These are phyloP conservation scores for Hipposideros larvatus DNA, from an alignment of 2,797 vertebrate genomes.

Conservation along the genomic window DNA sequence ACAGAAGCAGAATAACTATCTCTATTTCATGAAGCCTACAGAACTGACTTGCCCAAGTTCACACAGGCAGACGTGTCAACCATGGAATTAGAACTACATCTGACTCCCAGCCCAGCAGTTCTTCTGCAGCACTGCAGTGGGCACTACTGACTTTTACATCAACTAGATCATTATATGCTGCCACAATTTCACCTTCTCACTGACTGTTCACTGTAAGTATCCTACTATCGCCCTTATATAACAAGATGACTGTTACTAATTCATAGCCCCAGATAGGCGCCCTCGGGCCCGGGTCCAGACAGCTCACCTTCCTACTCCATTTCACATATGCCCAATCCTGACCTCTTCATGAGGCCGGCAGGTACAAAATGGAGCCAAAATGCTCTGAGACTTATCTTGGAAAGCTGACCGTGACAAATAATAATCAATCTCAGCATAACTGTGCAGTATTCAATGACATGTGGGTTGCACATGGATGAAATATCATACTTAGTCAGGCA, in stretches of 20 bases:
- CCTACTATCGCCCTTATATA: not conserved
- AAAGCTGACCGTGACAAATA: not conserved
- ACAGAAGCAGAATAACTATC: not conserved
- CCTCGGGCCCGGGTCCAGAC: not conserved
- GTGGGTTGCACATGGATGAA: not conserved
- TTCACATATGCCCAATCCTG: not conserved
- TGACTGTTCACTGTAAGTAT: not conserved
- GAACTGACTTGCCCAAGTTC: not conserved
- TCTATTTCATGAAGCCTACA: constrained; percentile 22
- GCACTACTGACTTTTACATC: not conserved
- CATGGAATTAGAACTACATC: not conserved
- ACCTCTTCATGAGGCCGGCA: not conserved
- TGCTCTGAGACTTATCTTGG: not conserved
- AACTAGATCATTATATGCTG: not conserved
- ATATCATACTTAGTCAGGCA: not conserved
- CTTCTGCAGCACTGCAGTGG: not conserved
- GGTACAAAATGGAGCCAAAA: not conserved
- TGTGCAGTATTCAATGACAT: not conserved
- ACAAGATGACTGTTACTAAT: not conserved
- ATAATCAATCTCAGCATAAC: not conserved
- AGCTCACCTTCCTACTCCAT: not conserved
- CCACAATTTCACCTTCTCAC: not conserved
- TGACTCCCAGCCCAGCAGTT: not conserved
- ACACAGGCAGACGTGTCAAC: not conserved
- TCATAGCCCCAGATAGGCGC: not conserved